A percentile compares a stretch with the other conserved stretches of the same genome.
These are phyloP conservation scores for Lepidocolaptes lacrymiger DNA, from an alignment of 2,797 vertebrate species.

Conservation along the genomic window DNA sequence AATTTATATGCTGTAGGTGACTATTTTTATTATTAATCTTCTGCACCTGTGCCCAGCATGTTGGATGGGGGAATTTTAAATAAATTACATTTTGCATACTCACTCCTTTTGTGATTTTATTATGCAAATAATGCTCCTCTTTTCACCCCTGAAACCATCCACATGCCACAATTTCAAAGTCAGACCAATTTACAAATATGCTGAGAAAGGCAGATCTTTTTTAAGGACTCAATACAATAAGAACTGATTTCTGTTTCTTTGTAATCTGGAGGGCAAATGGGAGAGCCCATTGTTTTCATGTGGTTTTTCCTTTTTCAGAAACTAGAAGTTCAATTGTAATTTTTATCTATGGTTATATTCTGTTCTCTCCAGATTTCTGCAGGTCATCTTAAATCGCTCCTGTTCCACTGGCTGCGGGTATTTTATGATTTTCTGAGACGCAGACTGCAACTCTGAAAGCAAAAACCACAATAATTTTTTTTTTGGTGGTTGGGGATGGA, in stretches of 20 bases:
- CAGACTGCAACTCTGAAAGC: slow-evolving; percentile 13
- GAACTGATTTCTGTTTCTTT: slow-evolving; percentile 36
- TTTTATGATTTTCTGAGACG: slow-evolving; percentile 12
- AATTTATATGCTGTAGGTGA: slow-evolving; percentile 51
- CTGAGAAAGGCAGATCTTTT: slow-evolving; percentile 57
- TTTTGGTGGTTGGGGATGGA: background rate
- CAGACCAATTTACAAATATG: slow-evolving; percentile 50
- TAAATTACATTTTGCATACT: slow-evolving; percentile 68
- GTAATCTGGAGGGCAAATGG: slow-evolving; percentile 26
- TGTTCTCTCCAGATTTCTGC: background rate
- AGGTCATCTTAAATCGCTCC: background rate
- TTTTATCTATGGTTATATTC: slow-evolving; percentile 16
- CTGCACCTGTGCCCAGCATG: slow-evolving; percentile 37
- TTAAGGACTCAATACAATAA: slow-evolving; percentile 36
- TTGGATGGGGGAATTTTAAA: slow-evolving; percentile 68
- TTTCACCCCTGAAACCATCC: slow-evolving; percentile 64
- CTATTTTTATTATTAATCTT: slow-evolving; percentile 56
- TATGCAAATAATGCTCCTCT: slow-evolving; percentile 70
- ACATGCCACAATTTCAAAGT: slow-evolving; percentile 47
- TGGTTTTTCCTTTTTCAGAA: background rate
- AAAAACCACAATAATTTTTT: background rate
- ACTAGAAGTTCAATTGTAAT: background rate
- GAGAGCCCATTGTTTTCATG: background rate
- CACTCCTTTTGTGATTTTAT: slow-evolving; percentile 67
- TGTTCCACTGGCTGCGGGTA: background rate